Percentiles rank a stretch among this genome's conserved stretches.
Evolutionary conservation across 2,888 invertebrate genomes (phyloP).

Genomic region (Chaetoderma sp.): DNA sequence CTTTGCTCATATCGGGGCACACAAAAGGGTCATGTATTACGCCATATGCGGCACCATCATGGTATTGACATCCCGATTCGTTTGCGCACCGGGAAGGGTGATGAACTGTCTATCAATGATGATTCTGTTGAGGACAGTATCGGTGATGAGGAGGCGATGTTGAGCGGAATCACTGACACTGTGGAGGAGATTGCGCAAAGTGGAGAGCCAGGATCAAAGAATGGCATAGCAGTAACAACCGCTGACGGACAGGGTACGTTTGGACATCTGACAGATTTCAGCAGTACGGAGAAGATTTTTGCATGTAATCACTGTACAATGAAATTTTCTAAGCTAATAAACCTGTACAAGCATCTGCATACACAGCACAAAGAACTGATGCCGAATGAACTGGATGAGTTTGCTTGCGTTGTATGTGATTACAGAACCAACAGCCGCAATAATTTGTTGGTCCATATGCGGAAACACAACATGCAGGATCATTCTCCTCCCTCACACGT

Average conservation of each 20-base stretch:
- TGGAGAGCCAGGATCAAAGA: not conserved
- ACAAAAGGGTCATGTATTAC: constrained; percentile 64
- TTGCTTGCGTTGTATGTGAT: constrained; percentile 64
- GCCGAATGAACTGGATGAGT: constrained; percentile 46
- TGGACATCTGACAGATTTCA: constrained; percentile 55
- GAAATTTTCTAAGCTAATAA: constrained; percentile 66
- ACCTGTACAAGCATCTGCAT: constrained; percentile 65
- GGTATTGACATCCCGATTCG: constrained; percentile 44
- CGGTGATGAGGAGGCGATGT: not conserved
- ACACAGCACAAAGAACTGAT: constrained; percentile 59
- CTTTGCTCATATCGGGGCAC: constrained; percentile 60
- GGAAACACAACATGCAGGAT: constrained; percentile 61
- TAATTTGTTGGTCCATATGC: constrained; percentile 64
- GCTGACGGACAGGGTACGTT: too few relatives aligned
- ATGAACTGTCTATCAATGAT: not conserved
- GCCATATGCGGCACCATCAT: constrained; percentile 62
- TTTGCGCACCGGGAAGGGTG: not conserved
- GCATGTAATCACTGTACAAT: constrained; percentile 66
- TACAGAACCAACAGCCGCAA: constrained; percentile 60
- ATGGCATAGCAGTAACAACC: not conserved
- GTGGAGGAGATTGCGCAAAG: not conserved
- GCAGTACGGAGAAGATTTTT: constrained; percentile 62
- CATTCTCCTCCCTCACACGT: constrained; percentile 60
- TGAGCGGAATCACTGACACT: not conserved
- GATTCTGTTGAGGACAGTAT: not conserved